A percentile compares a stretch with the other conserved stretches of the same genome.
These are phyloP conservation scores for Chrysolina oricalcia DNA, from an alignment of 2,888 invertebrate genomes.

Conservation along the genomic window DNA sequence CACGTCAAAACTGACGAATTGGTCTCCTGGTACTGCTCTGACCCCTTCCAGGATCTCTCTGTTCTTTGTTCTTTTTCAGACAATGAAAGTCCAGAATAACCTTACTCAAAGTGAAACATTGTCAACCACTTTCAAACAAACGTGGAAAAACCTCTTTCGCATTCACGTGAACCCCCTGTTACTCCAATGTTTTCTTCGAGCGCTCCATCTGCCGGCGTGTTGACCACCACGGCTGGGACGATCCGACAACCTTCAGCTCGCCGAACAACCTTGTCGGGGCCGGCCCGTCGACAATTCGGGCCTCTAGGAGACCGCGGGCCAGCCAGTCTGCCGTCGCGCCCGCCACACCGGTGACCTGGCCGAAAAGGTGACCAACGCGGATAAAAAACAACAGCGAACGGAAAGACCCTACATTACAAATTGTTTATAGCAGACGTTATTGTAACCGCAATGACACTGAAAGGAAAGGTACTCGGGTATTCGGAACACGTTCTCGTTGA, in stretches of 20 bases:
- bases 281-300: slow-evolving; percentile 24
- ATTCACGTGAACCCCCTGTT: not conserved
- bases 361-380: slow-evolving; percentile 38
- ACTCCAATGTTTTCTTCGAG: slow-evolving; percentile 21
- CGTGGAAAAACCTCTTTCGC: not conserved
- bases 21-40: no score
- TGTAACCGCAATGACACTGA: slow-evolving; percentile 24
- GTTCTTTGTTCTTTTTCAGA: no score
- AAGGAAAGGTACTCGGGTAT: slow-evolving; percentile 16
- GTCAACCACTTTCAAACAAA: no score
- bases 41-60: no score
- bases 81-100: no score
- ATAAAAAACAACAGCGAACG: slow-evolving; percentile 39
- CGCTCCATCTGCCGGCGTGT: slow-evolving; percentile 29
- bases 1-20: no score
- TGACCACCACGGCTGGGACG: slow-evolving; percentile 34
- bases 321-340: slow-evolving; percentile 20
- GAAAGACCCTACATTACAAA: slow-evolving; percentile 31
- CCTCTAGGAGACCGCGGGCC: slow-evolving; percentile 35
- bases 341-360: slow-evolving; percentile 30
- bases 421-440: slow-evolving; percentile 41
- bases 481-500: slow-evolving; percentile 7
- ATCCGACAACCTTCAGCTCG: slow-evolving; percentile 42
- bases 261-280: slow-evolving; percentile 41
- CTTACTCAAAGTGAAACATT: no score